Conservation (phyloP, 2,113 vertebrate genomes). For the Ptilorrhoa leucosticta region DNA sequence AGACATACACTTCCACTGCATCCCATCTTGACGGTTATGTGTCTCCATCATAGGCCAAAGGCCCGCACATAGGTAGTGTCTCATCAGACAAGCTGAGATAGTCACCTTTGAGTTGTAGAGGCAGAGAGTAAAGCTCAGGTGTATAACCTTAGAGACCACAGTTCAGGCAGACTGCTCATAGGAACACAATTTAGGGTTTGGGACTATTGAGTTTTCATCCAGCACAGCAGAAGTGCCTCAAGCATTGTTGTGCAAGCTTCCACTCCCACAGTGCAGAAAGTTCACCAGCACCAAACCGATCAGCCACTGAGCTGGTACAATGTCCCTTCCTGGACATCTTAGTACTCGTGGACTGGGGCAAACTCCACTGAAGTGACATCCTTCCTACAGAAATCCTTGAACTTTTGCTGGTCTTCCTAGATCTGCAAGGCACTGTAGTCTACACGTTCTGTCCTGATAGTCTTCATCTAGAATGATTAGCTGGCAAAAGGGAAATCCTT, state of each 20-base stretch:
- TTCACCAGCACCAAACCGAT: neutral
- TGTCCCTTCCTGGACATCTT: neutral
- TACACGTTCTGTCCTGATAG: neutral
- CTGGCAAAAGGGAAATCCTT: neutral
- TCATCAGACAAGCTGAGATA: neutral
- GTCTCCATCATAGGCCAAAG: neutral
- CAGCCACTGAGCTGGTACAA: neutral
- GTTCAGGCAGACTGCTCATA: neutral
- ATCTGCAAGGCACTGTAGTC: neutral
- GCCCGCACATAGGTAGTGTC: neutral
- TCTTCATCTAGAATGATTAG: neutral
- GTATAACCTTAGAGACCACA: neutral
- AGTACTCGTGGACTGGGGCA: fast-evolving
- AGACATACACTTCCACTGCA: neutral
- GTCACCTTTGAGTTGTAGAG: neutral
- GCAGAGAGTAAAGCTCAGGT: neutral
- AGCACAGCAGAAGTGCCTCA: neutral
- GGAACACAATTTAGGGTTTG: neutral
- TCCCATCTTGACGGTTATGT: neutral
- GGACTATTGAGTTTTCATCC: neutral
- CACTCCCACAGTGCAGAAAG: neutral
- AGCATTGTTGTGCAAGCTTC: neutral
- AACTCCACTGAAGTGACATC: neutral
- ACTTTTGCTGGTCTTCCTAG: neutral
- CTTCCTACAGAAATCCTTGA: neutral